A percentile compares a stretch with the other conserved stretches of the same genome.
phyloP scores from a whole-genome alignment of 1,140 invertebrate species.

The Zaprionus tsacasi region DNA sequence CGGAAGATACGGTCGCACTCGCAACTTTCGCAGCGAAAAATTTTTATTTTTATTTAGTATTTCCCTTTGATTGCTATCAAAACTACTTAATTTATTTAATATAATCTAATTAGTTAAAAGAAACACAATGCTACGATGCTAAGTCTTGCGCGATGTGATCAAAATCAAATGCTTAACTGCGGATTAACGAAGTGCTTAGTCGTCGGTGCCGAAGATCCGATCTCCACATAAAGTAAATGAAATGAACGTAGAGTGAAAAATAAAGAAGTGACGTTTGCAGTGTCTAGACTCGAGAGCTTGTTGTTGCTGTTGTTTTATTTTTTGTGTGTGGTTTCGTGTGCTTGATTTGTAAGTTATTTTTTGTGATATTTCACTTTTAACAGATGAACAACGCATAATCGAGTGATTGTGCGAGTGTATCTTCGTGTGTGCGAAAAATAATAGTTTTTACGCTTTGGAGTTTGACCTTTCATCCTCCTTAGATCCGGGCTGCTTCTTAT shows the following conservation, averaged over 20 bases:
- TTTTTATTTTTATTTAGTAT: conserved; percentile 50
- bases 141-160: neutral
- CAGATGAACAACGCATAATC: conserved; percentile 7
- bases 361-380: conserved; percentile 39
- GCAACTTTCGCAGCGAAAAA: conserved; percentile 43
- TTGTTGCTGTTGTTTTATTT: conserved; percentile 32
- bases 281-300: conserved; percentile 49
- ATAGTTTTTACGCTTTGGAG: conserved; percentile 35
- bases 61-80: conserved; percentile 30
- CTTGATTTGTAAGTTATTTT: conserved; percentile 48
- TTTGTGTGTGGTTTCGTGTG: conserved; percentile 44
- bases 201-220: conserved; percentile 39
- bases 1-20: conserved; percentile 30
- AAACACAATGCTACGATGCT: conserved; percentile 14
- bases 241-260: conserved; percentile 53
- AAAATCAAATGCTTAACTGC: conserved; percentile 7
- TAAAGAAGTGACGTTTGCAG: conserved; percentile 61
- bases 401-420: conserved; percentile 15
- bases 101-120: conserved; percentile 5
- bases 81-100: conserved; percentile 27
- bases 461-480: conserved; percentile 43
- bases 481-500: conserved; percentile 31
- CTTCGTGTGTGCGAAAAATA: conserved; percentile 9
- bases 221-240: conserved; percentile 50
- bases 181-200: conserved; percentile 15